A percentile compares a stretch with the other conserved stretches of the same genome.
These are phyloP conservation scores for Numida meleagris DNA, from an alignment of 2,113 vertebrate species.

Conservation along the genomic window DNA sequence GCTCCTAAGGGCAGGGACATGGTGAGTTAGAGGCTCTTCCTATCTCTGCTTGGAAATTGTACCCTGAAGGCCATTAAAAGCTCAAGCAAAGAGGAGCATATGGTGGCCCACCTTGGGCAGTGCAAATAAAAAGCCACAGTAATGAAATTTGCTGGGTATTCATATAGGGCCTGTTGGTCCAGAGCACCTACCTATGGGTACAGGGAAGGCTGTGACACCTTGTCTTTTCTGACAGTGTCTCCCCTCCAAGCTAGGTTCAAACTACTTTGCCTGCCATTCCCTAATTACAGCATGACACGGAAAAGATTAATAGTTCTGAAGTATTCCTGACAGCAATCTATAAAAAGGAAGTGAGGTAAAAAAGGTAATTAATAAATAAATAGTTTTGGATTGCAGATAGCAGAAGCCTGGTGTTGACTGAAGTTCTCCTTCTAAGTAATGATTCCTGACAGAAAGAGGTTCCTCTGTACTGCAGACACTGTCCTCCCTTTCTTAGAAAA, in stretches of 20 bases:
- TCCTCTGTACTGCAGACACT: neutral
- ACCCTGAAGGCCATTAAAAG: neutral
- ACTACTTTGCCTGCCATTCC: neutral
- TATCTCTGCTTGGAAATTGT: neutral
- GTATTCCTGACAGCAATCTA: neutral
- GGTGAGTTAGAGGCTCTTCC: neutral
- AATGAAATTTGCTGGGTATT: neutral
- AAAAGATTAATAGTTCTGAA: neutral
- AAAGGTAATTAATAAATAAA: neutral
- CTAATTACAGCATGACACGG: neutral
- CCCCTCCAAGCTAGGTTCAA: neutral
- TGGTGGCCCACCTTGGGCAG: neutral
- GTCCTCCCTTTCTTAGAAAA: neutral
- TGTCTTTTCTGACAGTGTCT: neutral
- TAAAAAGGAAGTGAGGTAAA: neutral
- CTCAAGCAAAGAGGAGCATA: neutral
- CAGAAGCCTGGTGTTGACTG: neutral
- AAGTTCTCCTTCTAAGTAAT: constrained; percentile 25
- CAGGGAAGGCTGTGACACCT: neutral
- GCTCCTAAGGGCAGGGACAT: neutral
- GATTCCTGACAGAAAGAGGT: neutral
- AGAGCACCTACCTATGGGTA: neutral
- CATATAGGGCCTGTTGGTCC: neutral
- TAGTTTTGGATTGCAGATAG: neutral
- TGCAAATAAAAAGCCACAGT: neutral